A percentile compares a stretch with the other conserved stretches of the same genome.
Evolutionary conservation across 2,888 invertebrate genomes (phyloP).

Genomic region (Linyphia triangularis): DNA sequence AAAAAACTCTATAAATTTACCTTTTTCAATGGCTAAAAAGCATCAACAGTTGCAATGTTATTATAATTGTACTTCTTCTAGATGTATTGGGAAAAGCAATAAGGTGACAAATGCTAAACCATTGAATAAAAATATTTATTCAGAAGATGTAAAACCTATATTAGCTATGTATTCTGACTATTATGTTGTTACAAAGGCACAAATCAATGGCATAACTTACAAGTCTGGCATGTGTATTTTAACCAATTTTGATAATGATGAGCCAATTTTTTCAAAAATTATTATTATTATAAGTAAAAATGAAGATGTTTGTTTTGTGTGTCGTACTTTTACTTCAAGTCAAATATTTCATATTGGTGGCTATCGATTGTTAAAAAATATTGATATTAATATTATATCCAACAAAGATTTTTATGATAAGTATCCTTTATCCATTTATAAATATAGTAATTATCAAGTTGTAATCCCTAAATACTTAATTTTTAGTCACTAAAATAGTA

Average conservation of each 20-base stretch:
- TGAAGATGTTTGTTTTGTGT: not conserved
- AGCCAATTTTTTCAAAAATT: not conserved
- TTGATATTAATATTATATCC: not conserved
- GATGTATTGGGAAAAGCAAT: not conserved
- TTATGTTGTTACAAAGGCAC: not conserved
- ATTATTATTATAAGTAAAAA: not conserved
- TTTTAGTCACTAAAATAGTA: no score
- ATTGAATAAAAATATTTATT: not conserved
- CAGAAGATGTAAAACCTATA: not conserved
- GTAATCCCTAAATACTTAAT: not conserved
- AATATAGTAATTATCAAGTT: not conserved
- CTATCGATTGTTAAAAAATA: not conserved
- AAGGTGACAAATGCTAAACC: not conserved
- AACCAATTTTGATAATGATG: not conserved
- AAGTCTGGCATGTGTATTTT: not conserved
- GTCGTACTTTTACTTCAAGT: not conserved
- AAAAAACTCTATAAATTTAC: not conserved
- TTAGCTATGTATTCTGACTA: not conserved
- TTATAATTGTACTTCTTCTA: not conserved
- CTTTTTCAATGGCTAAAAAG: not conserved
- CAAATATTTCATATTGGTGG: not conserved
- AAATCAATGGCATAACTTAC: not conserved
- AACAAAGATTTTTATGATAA: not conserved
- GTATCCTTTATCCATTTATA: not conserved
- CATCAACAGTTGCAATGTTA: not conserved